phyloP scores from a whole-genome alignment of 2,888 invertebrate species.

The Nemotelus pantherinus region DNA sequence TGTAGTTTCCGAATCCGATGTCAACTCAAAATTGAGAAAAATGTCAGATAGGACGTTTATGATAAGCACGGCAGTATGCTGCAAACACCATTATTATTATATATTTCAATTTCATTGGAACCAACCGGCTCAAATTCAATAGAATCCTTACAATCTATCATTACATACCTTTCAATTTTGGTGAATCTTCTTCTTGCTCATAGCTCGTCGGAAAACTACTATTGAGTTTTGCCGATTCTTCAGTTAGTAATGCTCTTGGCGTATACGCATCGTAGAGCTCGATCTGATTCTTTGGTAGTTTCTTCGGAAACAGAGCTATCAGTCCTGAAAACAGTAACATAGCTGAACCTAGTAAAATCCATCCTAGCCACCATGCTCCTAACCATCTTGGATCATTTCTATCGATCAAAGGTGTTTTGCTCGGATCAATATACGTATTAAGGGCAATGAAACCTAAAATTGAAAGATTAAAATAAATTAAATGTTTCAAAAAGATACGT shows the following conservation, averaged over 20 bases:
- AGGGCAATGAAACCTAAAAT: slow-evolving; percentile 63
- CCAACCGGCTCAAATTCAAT: no score
- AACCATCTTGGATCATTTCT: slow-evolving; percentile 73
- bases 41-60: no score
- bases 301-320: slow-evolving; percentile 72
- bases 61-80: no score
- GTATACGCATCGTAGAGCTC: slow-evolving; percentile 14
- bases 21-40: no score
- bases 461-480: not conserved
- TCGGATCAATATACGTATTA: slow-evolving; percentile 70
- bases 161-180: slow-evolving; percentile 60
- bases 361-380: slow-evolving; percentile 83
- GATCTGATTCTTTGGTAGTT: slow-evolving; percentile 56
- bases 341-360: slow-evolving; percentile 67
- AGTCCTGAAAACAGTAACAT: slow-evolving; percentile 71
- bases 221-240: slow-evolving; percentile 56
- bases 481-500: not conserved
- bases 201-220: slow-evolving; percentile 55
- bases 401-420: slow-evolving; percentile 69
- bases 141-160: not conserved
- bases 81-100: no score
- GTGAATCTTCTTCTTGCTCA: slow-evolving; percentile 56
- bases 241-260: slow-evolving; percentile 56
- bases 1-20: no score
- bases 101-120: no score